Percentiles rank a stretch among this genome's conserved stretches.
Conservation (phyloP, 2,888 invertebrate species). For the Lepidochrysops patricia region DNA sequence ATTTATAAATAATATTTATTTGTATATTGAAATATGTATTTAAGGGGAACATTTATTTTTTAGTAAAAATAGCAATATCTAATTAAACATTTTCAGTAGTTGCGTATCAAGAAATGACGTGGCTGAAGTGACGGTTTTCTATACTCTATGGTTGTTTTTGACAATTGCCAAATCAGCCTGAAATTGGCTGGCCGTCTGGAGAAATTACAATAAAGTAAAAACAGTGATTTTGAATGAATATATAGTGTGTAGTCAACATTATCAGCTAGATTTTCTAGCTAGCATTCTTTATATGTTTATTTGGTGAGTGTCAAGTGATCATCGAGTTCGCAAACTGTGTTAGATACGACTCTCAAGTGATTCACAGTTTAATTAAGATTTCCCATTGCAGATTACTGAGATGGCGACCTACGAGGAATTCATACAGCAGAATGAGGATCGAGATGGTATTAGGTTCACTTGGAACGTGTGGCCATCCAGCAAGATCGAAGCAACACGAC, state of each 20-base stretch:
- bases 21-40: too few relatives aligned
- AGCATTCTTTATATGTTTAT: conserved; percentile 17
- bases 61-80: neutral
- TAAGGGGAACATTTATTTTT: too few relatives aligned
- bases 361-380: conserved; percentile 20
- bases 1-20: neutral
- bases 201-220: conserved; percentile 26
- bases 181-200: conserved; percentile 38
- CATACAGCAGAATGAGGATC: conserved; percentile 97
- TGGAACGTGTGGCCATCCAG: conserved; percentile 99
- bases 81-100: conserved; percentile 14
- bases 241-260: conserved; percentile 19
- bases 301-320: conserved; percentile 17
- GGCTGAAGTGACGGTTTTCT: conserved; percentile 56
- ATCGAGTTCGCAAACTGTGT: conserved; percentile 5
- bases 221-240: conserved; percentile 50
- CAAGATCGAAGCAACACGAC: conserved; percentile 93
- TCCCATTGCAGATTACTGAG: conserved; percentile 34
- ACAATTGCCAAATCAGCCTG: conserved; percentile 72
- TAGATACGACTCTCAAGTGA: conserved; percentile 1
- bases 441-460: conserved; percentile 96
- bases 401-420: conserved; percentile 96
- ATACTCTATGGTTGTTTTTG: conserved; percentile 52
- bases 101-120: conserved; percentile 67
- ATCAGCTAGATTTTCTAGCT: conserved; percentile 20